Evolutionary conservation across 1,140 invertebrate species (phyloP).

Genomic region (Bombus cullumanus): DNA sequence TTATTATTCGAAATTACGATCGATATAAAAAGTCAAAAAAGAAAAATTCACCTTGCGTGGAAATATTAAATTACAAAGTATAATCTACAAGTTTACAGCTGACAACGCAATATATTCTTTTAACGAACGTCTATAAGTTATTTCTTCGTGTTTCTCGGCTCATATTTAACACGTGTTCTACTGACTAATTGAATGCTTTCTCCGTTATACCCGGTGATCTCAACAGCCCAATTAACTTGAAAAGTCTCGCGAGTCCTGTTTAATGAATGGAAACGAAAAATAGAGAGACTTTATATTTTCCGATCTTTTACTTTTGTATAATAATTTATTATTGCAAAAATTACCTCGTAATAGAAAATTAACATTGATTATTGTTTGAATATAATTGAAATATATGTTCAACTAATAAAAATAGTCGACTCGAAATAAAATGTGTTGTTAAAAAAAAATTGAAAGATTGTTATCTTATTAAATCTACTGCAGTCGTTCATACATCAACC

Average conservation of each 20-base stretch:
- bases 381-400: no score
- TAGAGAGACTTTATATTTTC: no score
- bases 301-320: no score
- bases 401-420: neutral
- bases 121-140: slow-evolving; percentile 40
- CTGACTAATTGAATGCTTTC: neutral
- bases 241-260: neutral
- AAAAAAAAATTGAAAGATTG: neutral
- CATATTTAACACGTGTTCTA: neutral
- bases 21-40: neutral
- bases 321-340: no score
- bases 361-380: no score
- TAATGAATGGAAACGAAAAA: neutral
- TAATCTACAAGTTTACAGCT: neutral
- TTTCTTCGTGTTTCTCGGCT: neutral
- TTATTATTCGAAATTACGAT: neutral
- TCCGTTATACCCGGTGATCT: neutral
- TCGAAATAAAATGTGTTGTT: neutral
- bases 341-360: no score
- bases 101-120: slow-evolving; percentile 3
- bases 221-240: neutral
- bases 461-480: slow-evolving; percentile 26
- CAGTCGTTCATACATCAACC: slow-evolving; percentile 24
- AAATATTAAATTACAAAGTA: neutral
- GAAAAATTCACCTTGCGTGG: neutral